Evolutionary conservation across 2,888 invertebrate genomes (phyloP).

Genomic region (Eretmocerus hayati): DNA sequence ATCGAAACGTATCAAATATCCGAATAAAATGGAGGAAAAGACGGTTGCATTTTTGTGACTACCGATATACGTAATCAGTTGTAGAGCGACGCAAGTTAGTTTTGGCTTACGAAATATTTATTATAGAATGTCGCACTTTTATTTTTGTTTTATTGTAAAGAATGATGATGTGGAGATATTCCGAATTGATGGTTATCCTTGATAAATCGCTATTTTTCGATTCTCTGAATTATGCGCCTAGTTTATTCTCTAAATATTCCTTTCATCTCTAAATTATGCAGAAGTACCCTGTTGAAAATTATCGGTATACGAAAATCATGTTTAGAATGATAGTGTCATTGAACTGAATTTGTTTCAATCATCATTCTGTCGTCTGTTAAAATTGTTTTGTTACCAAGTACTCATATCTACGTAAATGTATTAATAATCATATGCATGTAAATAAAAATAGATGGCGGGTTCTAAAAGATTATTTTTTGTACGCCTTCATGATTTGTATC

Average conservation of each 20-base stretch:
- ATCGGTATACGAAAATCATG: too few species aligned
- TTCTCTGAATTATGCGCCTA: not conserved
- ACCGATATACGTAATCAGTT: slow-evolving; percentile 1
- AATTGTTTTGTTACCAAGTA: too few species aligned
- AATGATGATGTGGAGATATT: slow-evolving; percentile 1
- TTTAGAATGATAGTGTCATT: too few species aligned
- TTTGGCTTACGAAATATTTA: not conserved
- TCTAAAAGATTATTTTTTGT: too few species aligned
- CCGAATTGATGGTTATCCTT: slow-evolving; percentile 7
- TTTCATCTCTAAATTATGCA: slow-evolving; percentile 1
- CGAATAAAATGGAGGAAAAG: slow-evolving; percentile 11
- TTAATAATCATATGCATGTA: too few species aligned
- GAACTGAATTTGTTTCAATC: too few species aligned
- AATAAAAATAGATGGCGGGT: too few species aligned
- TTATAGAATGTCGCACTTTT: slow-evolving; percentile 3
- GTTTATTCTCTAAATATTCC: not conserved
- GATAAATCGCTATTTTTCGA: too few species aligned
- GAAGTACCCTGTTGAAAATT: not conserved
- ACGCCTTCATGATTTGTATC: too few species aligned
- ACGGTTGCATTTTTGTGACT: not conserved
- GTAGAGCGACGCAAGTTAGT: slow-evolving; percentile 3
- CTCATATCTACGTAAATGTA: too few species aligned
- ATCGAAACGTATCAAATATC: slow-evolving; percentile 1
- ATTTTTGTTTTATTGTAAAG: slow-evolving; percentile 5
- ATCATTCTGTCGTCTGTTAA: too few species aligned